Base-by-base conservation (phyloP, 2,797 vertebrate species). In the Darevskia mixta region DNA sequence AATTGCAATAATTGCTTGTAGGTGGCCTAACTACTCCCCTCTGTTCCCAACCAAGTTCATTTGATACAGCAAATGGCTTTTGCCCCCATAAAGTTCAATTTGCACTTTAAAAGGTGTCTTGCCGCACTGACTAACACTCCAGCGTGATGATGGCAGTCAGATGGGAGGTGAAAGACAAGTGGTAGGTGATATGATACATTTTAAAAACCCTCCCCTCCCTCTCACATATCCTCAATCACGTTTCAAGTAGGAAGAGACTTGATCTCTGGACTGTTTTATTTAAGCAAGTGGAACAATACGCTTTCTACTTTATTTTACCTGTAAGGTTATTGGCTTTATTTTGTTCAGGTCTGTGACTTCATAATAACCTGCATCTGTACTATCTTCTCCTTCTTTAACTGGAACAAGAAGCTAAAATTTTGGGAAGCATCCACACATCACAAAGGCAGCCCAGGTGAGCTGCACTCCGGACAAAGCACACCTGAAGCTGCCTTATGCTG, bases 31-130 rank as follows among this genome's bases (percentile, higher is more conserved):
- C 64, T 15, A 49, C 1, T 43, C 72, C 13, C 73, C 71, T 75
- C 71, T 87, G 3, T 84, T 66, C 75, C 38, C 45, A 73, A 84
- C n/a, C 2, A 10, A 71, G 79, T 45, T 82, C 81, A 32, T 55
- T 45, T 76, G 29, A 61, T 67, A 72, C 18, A 67, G 71, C 64
- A 38, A 83, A 80, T 71, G 27, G 55, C 49, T 66, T 78, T 83
- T 58, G 8, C 79, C 90, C 61, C 58, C 49, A 86, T 66, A 84
- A 94, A 73, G 83, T 87, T 79, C 35, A 49, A 83, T 89, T 92
- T 93, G 69, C 35, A 88, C 75, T 88, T 81, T 81, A 72, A 69
- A 87, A 90, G 58, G 79, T 90, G 38, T 89, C 90, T 55, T 91
- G 80, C 80, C 58, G 27, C 85, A 73, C 79, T 35, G 88, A 81